Evolutionary conservation across 2,113 vertebrate species (phyloP), one percentile per base, ranked within the genome.

Genomic region (Cyprinodon brontotheroides): DNA sequence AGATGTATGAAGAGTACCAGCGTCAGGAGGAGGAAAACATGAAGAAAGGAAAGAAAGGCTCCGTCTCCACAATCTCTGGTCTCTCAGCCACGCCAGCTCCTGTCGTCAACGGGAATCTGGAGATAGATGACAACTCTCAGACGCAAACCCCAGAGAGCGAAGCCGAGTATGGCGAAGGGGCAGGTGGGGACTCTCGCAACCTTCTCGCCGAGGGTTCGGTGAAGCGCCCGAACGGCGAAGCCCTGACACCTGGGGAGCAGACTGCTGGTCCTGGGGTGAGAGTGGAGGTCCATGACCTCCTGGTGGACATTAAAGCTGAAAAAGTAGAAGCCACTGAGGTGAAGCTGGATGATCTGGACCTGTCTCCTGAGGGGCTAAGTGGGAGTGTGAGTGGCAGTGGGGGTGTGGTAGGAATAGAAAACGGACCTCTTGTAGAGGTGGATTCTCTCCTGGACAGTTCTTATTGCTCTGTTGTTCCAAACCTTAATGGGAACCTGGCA

Each of bases 1-100:
- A 98, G 93, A 99, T 99, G 98, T 99, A 99, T 7, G 98, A 99
- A 83, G 98, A 99, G 57, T 99, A 99, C 91, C 98, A 99, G 89
- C 95, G 98, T 10, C 98, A 99, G 89, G 98, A 99, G 77, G 98
- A 99, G 70, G 98, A 99, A 83, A 99, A 99, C 85, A 99, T 99
- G 83, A 99, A 99, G 86, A 99, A 98, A 79, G 98, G 98, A 1
- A 99, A 99, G 91, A 99, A 99, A 75, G 98, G 97, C 3, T 98
- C 95, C 0, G 98, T 99, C 75, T 99, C 97, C 91, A 99, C 98
- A 67, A 99, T 99, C 87, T 99, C 98, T 0, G 98, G 98, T 47
- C 96, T 99, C 68, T 99, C 98, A 0, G 95, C 98, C 14, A 94
- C 97, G 70, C 92, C 96, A 0, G 92, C 95, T 10, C 93, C 96